Percentiles rank a stretch among this genome's conserved stretches.
phyloP scores from a whole-genome alignment of 2,797 vertebrate species.

The Myoxocephalus aenaeus region DNA sequence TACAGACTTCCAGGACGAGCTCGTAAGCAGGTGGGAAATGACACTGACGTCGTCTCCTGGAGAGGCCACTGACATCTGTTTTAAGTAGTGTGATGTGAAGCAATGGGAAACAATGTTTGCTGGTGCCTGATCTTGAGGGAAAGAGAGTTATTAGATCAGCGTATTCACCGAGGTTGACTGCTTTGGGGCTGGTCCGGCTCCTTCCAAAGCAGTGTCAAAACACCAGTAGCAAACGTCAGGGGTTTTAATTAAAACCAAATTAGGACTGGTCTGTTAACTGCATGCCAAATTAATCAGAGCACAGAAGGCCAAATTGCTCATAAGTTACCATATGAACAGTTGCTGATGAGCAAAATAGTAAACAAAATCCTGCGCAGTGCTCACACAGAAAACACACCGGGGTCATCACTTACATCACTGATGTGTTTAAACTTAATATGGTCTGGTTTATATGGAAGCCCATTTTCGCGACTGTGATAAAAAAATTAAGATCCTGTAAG shows the following conservation, averaged over 20 bases:
- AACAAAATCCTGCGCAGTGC: background rate
- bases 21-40: slow-evolving; percentile 20
- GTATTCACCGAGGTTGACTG: background rate
- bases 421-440: background rate
- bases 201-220: background rate
- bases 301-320: background rate
- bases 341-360: background rate
- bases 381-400: background rate
- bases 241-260: background rate
- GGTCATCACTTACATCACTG: background rate
- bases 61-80: slow-evolving; percentile 17
- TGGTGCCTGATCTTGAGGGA: slow-evolving; percentile 6
- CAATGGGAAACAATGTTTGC: slow-evolving; percentile 11
- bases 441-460: too few species aligned
- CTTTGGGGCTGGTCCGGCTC: background rate
- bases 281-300: background rate
- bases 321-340: background rate
- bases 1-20: slow-evolving; percentile 28
- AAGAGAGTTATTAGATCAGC: slow-evolving; percentile 23
- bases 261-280: background rate
- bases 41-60: slow-evolving; percentile 14
- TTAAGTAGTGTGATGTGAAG: slow-evolving; percentile 31
- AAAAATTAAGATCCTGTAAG: too few species aligned
- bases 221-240: background rate
- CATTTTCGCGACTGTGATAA: too few species aligned